Base-by-base conservation (phyloP, 2,113 vertebrate species). In the Actenoides hombroni region DNA sequence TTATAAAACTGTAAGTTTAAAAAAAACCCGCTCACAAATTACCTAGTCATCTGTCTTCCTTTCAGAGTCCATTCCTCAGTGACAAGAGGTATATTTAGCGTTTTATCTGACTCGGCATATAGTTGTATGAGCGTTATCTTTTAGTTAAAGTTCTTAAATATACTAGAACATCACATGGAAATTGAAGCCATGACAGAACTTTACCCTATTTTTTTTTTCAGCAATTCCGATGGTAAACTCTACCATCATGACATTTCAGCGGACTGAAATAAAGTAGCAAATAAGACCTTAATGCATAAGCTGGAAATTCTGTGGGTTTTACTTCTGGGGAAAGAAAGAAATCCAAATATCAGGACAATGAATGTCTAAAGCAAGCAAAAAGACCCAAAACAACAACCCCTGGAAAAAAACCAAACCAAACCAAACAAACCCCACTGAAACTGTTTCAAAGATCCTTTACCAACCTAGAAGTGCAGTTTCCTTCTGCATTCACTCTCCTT, bases 251-350 rank as follows among this genome's bases (percentile, higher is more conserved):
- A 16, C 39, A 48, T 51, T 51, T 51, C 75, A 59, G 21, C n/a
- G 51, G 35, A 19, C 37, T 13, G 5, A 60, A 68, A 79, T 21
- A 69, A 42, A 64, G 4, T 10, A 80, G 48, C 31, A 48, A 73
- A 39, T 14, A 25, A 44, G 59, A 73, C 13, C 31, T 61, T 2
- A 49, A 53, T 0, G 3, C 9, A 0, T 7, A 67, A 63, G 13
- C 7, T 54, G 25, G 20, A 51, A 77, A 71, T 14, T 8, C 29
- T 3, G 19, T 53, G 15, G 33, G 20, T n/a, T 75, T 57, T 59
- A 40, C 33, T 68, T 65, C 26, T 13, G 37, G 16, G 14, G 33
- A 60, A 71, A 54, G 9, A 53, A 48, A 53, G 7, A 37, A 88
- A 83, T 26, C 6, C 33, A 65, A 69, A 13, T 20, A 40, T 9